A percentile compares a stretch with the other conserved stretches of the same genome.
Evolutionary conservation across 2,888 invertebrate genomes (phyloP).

Genomic region (Spatulosminthurus flaviceps): DNA sequence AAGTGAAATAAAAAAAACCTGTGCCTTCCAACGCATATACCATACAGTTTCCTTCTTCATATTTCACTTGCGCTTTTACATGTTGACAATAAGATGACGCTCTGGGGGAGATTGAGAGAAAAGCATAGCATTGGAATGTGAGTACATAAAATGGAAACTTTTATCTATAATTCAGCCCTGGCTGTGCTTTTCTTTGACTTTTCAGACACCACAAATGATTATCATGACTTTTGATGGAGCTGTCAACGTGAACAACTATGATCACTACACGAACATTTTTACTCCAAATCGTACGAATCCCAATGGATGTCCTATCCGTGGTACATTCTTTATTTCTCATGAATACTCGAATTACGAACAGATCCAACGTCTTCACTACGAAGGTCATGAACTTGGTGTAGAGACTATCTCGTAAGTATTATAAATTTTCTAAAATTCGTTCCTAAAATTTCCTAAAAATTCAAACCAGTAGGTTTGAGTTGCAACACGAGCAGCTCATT

Average conservation of each 20-base stretch:
- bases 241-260: slow-evolving; percentile 89
- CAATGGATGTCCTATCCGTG: slow-evolving; percentile 86
- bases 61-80: background rate
- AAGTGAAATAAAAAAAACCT: background rate
- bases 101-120: background rate
- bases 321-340: slow-evolving; percentile 94
- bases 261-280: slow-evolving; percentile 86
- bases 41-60: too few species aligned
- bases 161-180: slow-evolving; percentile 3
- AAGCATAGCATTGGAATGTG: background rate
- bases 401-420: slow-evolving; percentile 77
- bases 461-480: too few species aligned
- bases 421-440: background rate
- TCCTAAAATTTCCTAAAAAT: background rate
- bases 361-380: slow-evolving; percentile 86
- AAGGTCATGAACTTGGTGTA: slow-evolving; percentile 85
- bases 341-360: slow-evolving; percentile 90
- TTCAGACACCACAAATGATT: slow-evolving; percentile 91
- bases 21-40: background rate
- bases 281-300: slow-evolving; percentile 80
- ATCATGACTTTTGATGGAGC: slow-evolving; percentile 92
- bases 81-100: background rate
- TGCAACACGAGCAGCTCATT: too few species aligned
- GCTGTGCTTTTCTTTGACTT: slow-evolving; percentile 57
- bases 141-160: background rate